phyloP scores from a whole-genome alignment of 2,797 vertebrate genomes.

The Loris lydekkerianus region DNA sequence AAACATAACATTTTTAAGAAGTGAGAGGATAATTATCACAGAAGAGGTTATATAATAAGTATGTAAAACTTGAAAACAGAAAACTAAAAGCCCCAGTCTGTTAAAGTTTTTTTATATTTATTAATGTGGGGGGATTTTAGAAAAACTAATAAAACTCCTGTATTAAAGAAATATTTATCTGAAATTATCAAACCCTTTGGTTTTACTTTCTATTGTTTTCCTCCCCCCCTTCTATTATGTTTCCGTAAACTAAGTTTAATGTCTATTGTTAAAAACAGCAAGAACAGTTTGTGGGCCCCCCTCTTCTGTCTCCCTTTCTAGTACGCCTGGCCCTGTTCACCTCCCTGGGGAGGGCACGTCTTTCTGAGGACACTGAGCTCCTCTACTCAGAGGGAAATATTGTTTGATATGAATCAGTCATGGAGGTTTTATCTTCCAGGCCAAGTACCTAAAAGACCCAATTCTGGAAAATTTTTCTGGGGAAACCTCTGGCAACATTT shows the following conservation, averaged over 20 bases:
- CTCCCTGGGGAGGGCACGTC: background rate
- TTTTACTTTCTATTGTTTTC: background rate
- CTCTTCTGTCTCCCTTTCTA: background rate
- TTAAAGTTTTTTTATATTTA: background rate
- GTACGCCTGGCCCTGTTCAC: background rate
- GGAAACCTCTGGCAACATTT: background rate
- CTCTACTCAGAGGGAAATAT: background rate
- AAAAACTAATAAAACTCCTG: background rate
- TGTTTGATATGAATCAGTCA: background rate
- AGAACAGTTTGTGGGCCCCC: background rate
- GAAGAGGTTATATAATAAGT: background rate
- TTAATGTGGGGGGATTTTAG: background rate
- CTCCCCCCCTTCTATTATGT: background rate
- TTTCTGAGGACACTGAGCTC: rapidly evolving
- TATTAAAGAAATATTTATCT: background rate
- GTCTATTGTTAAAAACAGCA: background rate
- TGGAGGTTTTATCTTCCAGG: background rate
- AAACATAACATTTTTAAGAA: background rate
- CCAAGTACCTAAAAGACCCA: background rate
- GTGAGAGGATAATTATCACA: background rate
- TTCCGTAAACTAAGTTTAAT: background rate
- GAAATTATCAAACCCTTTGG: background rate
- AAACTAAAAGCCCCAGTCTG: background rate
- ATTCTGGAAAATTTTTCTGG: background rate
- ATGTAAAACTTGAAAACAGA: background rate